phyloP scores from a whole-genome alignment of 2,113 vertebrate species.

The Otolemur garnettii region DNA sequence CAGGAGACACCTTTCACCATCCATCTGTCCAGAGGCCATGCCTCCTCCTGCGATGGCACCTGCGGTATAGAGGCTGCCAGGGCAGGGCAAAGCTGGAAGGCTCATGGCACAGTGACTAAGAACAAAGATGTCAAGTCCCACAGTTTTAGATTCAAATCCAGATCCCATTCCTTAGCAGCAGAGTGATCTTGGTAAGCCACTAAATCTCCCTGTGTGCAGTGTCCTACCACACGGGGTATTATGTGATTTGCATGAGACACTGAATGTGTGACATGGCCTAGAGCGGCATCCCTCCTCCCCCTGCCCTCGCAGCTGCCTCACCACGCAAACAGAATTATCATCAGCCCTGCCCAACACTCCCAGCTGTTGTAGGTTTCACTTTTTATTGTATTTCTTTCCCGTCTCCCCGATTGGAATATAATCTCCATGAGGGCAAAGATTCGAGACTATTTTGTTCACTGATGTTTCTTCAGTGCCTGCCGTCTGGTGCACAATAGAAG shows the following conservation, averaged over 20 bases:
- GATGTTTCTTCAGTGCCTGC: neutral
- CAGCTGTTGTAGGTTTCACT: neutral
- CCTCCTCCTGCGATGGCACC: neutral
- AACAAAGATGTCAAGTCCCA: neutral
- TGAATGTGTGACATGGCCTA: fast-evolving
- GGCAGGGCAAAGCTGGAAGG: neutral
- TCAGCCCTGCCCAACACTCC: neutral
- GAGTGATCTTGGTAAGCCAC: neutral
- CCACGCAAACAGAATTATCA: neutral
- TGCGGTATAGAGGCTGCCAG: neutral
- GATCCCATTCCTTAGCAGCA: neutral
- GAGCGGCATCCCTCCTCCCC: neutral
- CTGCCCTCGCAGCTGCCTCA: neutral
- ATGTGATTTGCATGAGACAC: neutral
- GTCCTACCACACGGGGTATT: neutral
- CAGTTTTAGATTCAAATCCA: neutral
- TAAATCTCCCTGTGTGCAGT: neutral
- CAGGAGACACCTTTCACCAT: neutral
- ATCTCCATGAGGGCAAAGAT: neutral
- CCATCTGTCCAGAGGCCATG: neutral
- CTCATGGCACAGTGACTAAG: neutral
- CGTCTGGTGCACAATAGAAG: neutral
- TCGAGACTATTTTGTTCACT: neutral
- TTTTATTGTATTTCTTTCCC: neutral
- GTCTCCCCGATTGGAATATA: neutral